Base-by-base conservation (phyloP, 2,113 vertebrate species). In the Dromiciops gliroides region DNA sequence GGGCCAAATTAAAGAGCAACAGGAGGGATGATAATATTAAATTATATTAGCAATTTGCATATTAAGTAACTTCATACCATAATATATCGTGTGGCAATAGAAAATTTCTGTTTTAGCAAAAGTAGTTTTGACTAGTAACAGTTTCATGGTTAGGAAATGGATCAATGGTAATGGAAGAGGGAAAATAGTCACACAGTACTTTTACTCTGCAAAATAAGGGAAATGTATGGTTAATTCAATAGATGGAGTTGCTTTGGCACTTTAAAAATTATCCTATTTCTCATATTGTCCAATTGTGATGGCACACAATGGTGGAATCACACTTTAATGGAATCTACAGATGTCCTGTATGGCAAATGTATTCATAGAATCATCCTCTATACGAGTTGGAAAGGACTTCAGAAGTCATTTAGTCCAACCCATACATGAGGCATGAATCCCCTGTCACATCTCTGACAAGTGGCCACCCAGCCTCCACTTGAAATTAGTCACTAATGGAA, bases 1-100 rank as follows among this genome's bases (percentile, higher is more conserved):
- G 3, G 23, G 48, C 83, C 95, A 97, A 97, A 95, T 97, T 95
- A 93, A 97, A 97, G 89, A 97, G 93, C 96, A 95, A 96, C 93
- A 94, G 94, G 95, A 96, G 95, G 90, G 93, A 96, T 94, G 67
- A 94, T 93, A 75, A 95, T 94, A 95, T 92, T 95, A 96, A 94
- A 90, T 96, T 97, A 91, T 95, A 83, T 89, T 90, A 95, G n/a
- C 89, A 96, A 95, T 98, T 95, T 98, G 96, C 88, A 94, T 97
- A 95, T 50, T 94, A 95, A 97, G 91, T 94, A 56, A 51, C 48
- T 31, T 95, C 92, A 83, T 28, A 67, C 51, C 89, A 67, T 50
- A 93, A 0, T 92, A 51, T 75, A 75, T 95, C 90, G 24, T 93
- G 93, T 90, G 52, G 44, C 50, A 92, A 95, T 91, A 90, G 67